Percentiles rank a stretch among this genome's conserved stretches.
These are phyloP conservation scores for Rattus rattus DNA, from an alignment of 2,113 vertebrate genomes.

Conservation along the genomic window DNA sequence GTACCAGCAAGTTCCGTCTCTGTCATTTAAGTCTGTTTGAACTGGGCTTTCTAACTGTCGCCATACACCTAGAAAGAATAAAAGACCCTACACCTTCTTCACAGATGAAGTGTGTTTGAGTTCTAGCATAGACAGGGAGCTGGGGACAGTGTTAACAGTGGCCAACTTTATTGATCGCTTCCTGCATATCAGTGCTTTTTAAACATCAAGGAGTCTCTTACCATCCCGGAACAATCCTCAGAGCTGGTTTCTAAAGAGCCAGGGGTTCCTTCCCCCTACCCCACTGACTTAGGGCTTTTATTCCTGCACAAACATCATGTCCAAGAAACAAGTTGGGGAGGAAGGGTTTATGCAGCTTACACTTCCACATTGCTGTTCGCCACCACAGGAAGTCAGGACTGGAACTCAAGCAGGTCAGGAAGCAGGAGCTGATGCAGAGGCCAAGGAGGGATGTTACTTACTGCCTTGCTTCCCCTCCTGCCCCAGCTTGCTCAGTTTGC, in stretches of 20 bases:
- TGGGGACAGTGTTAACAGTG: not conserved
- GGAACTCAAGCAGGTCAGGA: no score
- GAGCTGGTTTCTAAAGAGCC: not conserved
- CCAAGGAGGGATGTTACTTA: no score
- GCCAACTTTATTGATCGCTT: not conserved
- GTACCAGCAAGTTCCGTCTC: not conserved
- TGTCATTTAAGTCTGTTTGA: not conserved
- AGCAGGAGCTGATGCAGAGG: no score
- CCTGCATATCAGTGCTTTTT: not conserved
- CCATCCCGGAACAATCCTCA: no score
- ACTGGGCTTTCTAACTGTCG: not conserved
- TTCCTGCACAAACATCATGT: no score
- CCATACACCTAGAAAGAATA: not conserved
- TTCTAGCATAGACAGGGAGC: not conserved
- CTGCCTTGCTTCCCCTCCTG: no score
- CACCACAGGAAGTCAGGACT: no score
- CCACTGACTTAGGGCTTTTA: no score
- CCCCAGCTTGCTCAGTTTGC: no score
- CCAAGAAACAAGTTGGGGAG: no score
- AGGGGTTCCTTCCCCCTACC: not conserved
- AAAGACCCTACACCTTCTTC: not conserved
- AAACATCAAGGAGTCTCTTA: not conserved
- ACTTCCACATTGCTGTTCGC: no score
- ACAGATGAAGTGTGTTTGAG: not conserved
- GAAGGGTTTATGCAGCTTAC: no score